A percentile compares a stretch with the other conserved stretches of the same genome.
Evolutionary conservation across 2,113 vertebrate species (phyloP).

Genomic region (Malaclemys terrapin): DNA sequence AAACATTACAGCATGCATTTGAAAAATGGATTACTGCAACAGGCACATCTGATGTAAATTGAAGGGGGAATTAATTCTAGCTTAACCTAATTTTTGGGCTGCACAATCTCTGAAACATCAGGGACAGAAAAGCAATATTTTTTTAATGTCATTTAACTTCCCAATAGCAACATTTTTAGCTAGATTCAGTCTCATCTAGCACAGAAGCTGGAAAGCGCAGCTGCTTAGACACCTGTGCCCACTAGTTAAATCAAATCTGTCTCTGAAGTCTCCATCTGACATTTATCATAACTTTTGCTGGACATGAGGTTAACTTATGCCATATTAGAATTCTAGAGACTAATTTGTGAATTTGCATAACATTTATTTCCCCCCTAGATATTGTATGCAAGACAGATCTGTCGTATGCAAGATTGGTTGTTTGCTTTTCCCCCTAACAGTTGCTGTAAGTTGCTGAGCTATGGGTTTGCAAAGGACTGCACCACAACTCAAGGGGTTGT

Average conservation of each 20-base stretch:
- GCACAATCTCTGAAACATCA: background rate
- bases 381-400: background rate
- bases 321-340: background rate
- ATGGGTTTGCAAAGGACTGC: background rate
- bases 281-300: conserved; percentile 27
- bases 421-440: background rate
- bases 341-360: background rate
- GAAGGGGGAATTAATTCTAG: background rate
- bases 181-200: background rate
- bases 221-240: conserved; percentile 37
- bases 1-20: background rate
- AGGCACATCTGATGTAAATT: background rate
- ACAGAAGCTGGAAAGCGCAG: background rate
- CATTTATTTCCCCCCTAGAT: conserved; percentile 12
- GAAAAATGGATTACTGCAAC: background rate
- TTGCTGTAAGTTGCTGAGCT: background rate
- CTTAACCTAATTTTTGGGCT: background rate
- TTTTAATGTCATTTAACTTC: background rate
- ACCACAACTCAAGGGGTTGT: no score
- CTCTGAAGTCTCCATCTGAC: background rate
- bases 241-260: background rate
- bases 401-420: background rate
- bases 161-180: background rate
- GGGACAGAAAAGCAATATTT: background rate
- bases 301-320: background rate